phyloP scores from a whole-genome alignment of 1,140 invertebrate genomes.

The Drosophila fuyamai region DNA sequence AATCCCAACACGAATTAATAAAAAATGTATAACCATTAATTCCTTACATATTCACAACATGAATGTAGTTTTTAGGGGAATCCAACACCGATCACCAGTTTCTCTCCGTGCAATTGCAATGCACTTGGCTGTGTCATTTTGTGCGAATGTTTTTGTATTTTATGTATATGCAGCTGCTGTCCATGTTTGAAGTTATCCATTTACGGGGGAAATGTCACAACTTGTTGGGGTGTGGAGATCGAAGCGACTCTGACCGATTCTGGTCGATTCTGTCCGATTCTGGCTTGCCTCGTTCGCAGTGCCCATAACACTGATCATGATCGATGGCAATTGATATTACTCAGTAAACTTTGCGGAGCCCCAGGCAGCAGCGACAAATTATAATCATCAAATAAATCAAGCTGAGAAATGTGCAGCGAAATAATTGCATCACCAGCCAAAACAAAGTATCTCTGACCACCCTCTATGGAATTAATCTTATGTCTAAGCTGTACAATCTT shows the following conservation, averaged over 20 bases:
- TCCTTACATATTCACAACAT: too few species aligned
- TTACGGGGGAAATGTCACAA: slow-evolving; percentile 80
- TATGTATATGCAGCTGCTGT: slow-evolving; percentile 22
- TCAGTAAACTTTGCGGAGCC: slow-evolving; percentile 14
- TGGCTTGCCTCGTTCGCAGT: slow-evolving; percentile 64
- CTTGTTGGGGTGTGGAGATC: slow-evolving; percentile 53
- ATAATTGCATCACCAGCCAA: slow-evolving; percentile 48
- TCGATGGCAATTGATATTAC: slow-evolving; percentile 66
- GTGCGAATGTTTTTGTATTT: slow-evolving; percentile 14
- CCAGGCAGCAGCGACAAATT: slow-evolving; percentile 41
- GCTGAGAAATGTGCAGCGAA: slow-evolving; percentile 55
- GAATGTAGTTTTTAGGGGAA: too few species aligned
- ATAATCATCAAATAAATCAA: slow-evolving; percentile 63
- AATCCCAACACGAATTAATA: too few species aligned
- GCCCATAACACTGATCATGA: slow-evolving; percentile 52
- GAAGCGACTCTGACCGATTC: slow-evolving; percentile 24
- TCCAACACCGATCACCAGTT: not conserved
- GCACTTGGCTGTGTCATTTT: slow-evolving; percentile 37
- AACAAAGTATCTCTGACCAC: not conserved
- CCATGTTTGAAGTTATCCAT: slow-evolving; percentile 70
- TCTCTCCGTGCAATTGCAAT: not conserved
- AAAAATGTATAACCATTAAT: too few species aligned
- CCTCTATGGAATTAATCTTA: slow-evolving; percentile 1
- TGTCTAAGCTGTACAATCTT: not conserved
- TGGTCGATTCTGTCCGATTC: slow-evolving; percentile 31